A percentile compares a stretch with the other conserved stretches of the same genome.
Conservation (phyloP, 2,888 invertebrate genomes). For the Itoplectis maculator region DNA sequence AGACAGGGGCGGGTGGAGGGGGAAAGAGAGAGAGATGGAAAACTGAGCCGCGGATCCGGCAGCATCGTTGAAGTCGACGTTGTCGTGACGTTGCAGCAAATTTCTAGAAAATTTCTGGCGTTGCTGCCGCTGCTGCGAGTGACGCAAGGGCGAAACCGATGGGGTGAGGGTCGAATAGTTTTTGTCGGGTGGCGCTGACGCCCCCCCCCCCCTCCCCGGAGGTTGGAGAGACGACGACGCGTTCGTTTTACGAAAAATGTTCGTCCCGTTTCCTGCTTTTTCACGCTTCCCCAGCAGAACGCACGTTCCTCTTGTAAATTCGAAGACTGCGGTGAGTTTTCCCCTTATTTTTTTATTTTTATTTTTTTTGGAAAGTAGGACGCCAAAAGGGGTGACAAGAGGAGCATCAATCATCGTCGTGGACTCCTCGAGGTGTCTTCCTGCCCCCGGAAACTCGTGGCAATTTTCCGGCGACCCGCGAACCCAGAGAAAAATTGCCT, state of each 20-base stretch:
- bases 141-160: constrained; percentile 10
- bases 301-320: constrained; percentile 27
- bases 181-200: neutral
- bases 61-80: constrained; percentile 39
- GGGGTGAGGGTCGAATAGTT: constrained; percentile 37
- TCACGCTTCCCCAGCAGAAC: neutral
- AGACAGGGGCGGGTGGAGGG: neutral
- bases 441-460: constrained; percentile 26
- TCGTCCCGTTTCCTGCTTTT: constrained; percentile 28
- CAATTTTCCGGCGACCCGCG: constrained; percentile 41
- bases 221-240: constrained; percentile 22
- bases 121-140: constrained; percentile 45
- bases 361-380: constrained; percentile 11
- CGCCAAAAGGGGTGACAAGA: constrained; percentile 19
- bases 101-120: constrained; percentile 60
- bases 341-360: neutral
- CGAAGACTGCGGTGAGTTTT: constrained; percentile 20
- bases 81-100: constrained; percentile 64
- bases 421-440: constrained; percentile 1
- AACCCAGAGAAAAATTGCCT: constrained; percentile 22
- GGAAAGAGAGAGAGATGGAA: neutral
- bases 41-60: constrained; percentile 14
- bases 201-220: neutral
- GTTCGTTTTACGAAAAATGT: constrained; percentile 50
- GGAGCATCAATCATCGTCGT: constrained; percentile 57